Base-by-base conservation (phyloP, 2,888 invertebrate species). In the Torymus aiolomorphi region DNA sequence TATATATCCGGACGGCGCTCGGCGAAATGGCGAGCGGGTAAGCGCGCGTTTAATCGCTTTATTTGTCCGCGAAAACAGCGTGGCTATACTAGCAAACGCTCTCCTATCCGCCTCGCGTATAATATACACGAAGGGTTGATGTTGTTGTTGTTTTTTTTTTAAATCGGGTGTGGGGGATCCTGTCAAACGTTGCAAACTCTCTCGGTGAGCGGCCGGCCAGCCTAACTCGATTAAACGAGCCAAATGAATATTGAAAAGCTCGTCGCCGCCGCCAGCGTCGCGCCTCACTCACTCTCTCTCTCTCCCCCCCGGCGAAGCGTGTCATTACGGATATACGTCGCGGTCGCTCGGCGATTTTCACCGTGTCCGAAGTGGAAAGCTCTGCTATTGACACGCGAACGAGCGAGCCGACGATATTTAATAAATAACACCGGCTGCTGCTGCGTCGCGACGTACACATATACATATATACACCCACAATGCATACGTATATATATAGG, bases 361-460 rank as follows among this genome's bases (percentile, higher is more conserved):
- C 42, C 42, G 42, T 56, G 42, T 52, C 16, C 83, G 76, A 85
- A 88, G 88, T 89, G 89, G 88, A 88, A 87, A 86, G 85, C 85
- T 83, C 87, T 89, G 89, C 86, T 87, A 88, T 87, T 88, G 89
- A 89, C 89, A 88, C 87, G 85, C 86, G 82, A 84, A 85, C 86
- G 87, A 13, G 52, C 14, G 24, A 14, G 51, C 13, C 61, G 65
- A n/a, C 62, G 52, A 70, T 70, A 67, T 78, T 74, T 78, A 78
- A 78, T 78, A 74, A 78, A 78, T 63, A 73, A 67, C 65, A 14
- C 49, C 14, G 24, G 56, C 31, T 54, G 61, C 20, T 24, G n/a
- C 12, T n/a, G 24, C 54, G 20, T 20, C 20, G 20, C 54, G 63
- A 0, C 63, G 54, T 2, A 51, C 2, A 3, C n/a, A 13, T 61